Conservation (phyloP, 35 echinoderm and acorn worm genomes). For the Antedon bifida region DNA sequence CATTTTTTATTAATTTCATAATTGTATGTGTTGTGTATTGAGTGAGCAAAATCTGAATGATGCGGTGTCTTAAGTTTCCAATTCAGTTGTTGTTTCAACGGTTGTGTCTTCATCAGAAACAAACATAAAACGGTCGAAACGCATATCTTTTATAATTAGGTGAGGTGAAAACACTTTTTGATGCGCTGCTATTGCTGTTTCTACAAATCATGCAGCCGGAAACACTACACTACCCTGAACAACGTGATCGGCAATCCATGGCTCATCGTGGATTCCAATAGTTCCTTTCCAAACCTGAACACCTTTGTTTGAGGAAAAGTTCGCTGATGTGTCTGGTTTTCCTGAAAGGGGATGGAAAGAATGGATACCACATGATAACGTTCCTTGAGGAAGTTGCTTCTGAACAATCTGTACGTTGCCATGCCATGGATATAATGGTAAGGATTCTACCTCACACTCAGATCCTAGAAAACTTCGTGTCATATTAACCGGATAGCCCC, state of each 20-base stretch:
- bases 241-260: constrained; percentile 37
- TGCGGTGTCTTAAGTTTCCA: neutral
- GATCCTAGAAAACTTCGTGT: neutral
- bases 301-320: neutral
- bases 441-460: neutral
- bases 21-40: constrained; percentile 13
- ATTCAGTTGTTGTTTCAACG: constrained; percentile 13
- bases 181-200: constrained; percentile 22
- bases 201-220: constrained; percentile 30
- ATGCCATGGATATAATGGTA: constrained; percentile 35
- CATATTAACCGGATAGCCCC: neutral
- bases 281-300: constrained; percentile 15
- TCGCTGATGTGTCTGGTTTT: constrained; percentile 1
- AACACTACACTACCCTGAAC: constrained; percentile 16
- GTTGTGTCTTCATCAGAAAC: neutral
- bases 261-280: neutral
- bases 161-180: neutral
- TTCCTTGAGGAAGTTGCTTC: neutral
- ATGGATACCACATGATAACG: neutral
- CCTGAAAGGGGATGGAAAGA: constrained; percentile 13
- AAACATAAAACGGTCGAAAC: constrained; percentile 32
- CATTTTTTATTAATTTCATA: neutral
- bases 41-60: neutral
- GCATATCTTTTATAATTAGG: neutral
- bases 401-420: constrained; percentile 24